A percentile compares a stretch with the other conserved stretches of the same genome.
Conservation (phyloP, 2,888 invertebrate genomes). For the Macrophya alboannulata region DNA sequence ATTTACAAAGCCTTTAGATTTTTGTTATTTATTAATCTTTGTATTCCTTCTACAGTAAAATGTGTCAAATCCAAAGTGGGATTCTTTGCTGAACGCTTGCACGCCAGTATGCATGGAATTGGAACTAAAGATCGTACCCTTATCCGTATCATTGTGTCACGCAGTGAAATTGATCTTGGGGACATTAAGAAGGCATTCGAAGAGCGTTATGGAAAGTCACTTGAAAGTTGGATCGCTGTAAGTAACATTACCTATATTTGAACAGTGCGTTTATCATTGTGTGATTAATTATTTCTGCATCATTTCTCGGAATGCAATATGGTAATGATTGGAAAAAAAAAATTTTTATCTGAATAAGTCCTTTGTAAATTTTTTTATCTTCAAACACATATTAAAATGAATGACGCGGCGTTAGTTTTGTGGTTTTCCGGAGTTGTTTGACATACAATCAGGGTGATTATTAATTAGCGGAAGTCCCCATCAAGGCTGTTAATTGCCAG, state of each 20-base stretch:
- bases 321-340: neutral
- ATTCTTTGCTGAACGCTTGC: slow-evolving; percentile 95
- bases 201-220: slow-evolving; percentile 89
- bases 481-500: neutral
- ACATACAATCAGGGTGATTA: neutral
- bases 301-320: neutral
- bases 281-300: slow-evolving; percentile 10
- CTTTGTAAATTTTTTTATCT: neutral
- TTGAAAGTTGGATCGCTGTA: slow-evolving; percentile 94
- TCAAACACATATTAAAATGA: neutral
- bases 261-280: slow-evolving; percentile 14
- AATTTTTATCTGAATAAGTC: slow-evolving; percentile 23
- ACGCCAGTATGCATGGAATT: slow-evolving; percentile 95
- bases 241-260: slow-evolving; percentile 77
- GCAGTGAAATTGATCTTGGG: slow-evolving; percentile 95
- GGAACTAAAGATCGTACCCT: slow-evolving; percentile 96
- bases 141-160: slow-evolving; percentile 94
- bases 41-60: slow-evolving; percentile 84
- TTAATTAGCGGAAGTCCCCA: neutral
- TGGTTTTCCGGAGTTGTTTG: slow-evolving; percentile 21
- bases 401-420: neutral
- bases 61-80: slow-evolving; percentile 95
- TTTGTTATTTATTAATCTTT: neutral
- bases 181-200: slow-evolving; percentile 96
- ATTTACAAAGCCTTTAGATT: neutral